phyloP scores from a whole-genome alignment of 53 echinoderm and acorn worm genomes.

The Holothuria leucospilota region DNA sequence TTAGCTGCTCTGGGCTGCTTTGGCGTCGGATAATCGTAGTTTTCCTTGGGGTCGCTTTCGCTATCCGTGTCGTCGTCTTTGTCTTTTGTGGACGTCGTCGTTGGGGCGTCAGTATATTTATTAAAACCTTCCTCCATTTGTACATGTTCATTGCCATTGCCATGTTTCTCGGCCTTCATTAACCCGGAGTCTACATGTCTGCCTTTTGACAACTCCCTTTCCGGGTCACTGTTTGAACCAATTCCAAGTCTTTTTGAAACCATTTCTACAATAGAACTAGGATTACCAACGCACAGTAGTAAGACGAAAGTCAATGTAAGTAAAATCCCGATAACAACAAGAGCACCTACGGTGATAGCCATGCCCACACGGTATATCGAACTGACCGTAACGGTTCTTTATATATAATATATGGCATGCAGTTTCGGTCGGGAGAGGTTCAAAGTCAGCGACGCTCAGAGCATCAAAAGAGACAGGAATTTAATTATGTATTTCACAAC shows the following conservation, averaged over 20 bases:
- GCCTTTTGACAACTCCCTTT: background rate
- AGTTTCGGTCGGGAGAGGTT: too few species aligned
- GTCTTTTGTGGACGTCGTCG: background rate
- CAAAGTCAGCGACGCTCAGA: too few species aligned
- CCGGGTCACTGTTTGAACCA: background rate
- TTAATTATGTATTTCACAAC: too few species aligned
- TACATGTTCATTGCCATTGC: too few species aligned
- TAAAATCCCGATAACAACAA: slow-evolving; percentile 3
- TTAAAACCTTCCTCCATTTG: background rate
- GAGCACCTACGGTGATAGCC: background rate
- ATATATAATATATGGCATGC: too few species aligned
- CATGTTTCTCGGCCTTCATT: too few species aligned
- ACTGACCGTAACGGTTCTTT: too few species aligned
- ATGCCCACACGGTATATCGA: background rate
- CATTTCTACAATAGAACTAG: background rate
- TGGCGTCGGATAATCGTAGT: slow-evolving; percentile 2
- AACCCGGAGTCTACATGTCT: too few species aligned
- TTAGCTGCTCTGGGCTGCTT: background rate
- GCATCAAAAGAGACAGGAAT: too few species aligned
- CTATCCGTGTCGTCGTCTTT: background rate
- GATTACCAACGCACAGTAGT: background rate
- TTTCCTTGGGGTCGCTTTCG: background rate
- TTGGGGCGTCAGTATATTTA: background rate
- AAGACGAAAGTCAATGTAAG: background rate
- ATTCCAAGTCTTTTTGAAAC: background rate